Base-by-base conservation (phyloP, 2,888 invertebrate genomes). In the Drosophila paracracens region DNA sequence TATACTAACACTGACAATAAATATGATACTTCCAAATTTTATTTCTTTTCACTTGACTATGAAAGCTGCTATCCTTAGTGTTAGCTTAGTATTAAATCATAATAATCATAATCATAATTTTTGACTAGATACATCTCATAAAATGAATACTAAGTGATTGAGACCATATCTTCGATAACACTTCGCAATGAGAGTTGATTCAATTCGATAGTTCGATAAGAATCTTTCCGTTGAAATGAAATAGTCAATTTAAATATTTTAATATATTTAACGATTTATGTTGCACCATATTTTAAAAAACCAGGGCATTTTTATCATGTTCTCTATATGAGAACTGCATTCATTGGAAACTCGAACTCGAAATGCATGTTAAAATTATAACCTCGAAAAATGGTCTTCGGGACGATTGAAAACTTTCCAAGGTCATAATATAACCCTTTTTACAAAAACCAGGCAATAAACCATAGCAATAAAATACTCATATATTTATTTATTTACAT, bases 1-100 rank as follows among this genome's bases (percentile, higher is more conserved):
- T n/a, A 38, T 38, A 27, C 27, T 38, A 4, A 29, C 8, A 27
- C 27, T 16, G 6, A 35, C 7, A 52, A 18, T 6, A 16, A 18
- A 18, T 18, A 7, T 43, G 11, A 43, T 11, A 16, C 2, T 16
- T 8, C 0, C 0, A 16, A 8, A 4, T 16, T 2, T 8, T 0
- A 1, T 21, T 16, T 16, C 21, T 46, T 4, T 8, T 16, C 4
- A 7, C 46, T 16, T 4, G 4, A 25, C 21, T 8, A 46, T 16
- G 21, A 16, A 16, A 16, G 16, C 46, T 8, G 25, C 2, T 25
- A 8, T 16, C 1, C 1, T 25, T 7, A 11, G 10, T 33, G 10
- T 33, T 11, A 16, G 7, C 8, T 25, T 21, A 16, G 8, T 21
- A 8, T 46, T 46, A 7, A 38, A 1, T 38, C 2, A 13, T 4